Conservation (phyloP, 30 jellyfish, hydroid and myxozoan species). For the Turritopsis rubra region DNA sequence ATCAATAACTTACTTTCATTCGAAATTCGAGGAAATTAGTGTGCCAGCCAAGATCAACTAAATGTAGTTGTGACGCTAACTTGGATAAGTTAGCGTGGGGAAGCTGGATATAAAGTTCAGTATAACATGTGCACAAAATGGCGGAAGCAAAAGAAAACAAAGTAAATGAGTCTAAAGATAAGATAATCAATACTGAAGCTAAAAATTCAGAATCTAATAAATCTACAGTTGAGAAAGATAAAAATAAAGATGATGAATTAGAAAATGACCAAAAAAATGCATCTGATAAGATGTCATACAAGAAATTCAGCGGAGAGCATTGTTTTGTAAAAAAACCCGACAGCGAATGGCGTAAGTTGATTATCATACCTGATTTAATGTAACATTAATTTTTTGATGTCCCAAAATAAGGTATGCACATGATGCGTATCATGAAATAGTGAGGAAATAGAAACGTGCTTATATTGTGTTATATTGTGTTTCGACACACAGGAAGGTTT, state of each 20-base stretch:
- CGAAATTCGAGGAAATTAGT: not conserved
- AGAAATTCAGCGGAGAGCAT: slow-evolving; percentile 54
- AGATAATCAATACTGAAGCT: not conserved
- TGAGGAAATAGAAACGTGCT: no score
- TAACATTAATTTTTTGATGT: not conserved
- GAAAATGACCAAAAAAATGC: slow-evolving; percentile 14
- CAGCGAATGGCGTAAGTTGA: slow-evolving; percentile 65
- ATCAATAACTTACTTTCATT: slow-evolving; percentile 6
- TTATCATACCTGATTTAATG: not conserved
- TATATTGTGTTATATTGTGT: no score
- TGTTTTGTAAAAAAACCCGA: slow-evolving; percentile 48
- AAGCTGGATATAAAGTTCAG: not conserved
- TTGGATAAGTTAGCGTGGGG: not conserved
- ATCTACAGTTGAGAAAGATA: not conserved
- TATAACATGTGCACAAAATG: not conserved
- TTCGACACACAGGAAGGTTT: no score
- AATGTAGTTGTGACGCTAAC: not conserved
- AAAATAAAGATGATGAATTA: not conserved
- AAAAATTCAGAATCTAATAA: not conserved
- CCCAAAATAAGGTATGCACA: no score
- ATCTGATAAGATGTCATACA: slow-evolving; percentile 28
- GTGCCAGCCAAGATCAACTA: not conserved
- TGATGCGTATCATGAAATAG: no score
- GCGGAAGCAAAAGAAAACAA: not conserved
- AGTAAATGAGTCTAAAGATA: not conserved